phyloP scores from a whole-genome alignment of 2,888 invertebrate species.

The Hypselothyrea guttata region DNA sequence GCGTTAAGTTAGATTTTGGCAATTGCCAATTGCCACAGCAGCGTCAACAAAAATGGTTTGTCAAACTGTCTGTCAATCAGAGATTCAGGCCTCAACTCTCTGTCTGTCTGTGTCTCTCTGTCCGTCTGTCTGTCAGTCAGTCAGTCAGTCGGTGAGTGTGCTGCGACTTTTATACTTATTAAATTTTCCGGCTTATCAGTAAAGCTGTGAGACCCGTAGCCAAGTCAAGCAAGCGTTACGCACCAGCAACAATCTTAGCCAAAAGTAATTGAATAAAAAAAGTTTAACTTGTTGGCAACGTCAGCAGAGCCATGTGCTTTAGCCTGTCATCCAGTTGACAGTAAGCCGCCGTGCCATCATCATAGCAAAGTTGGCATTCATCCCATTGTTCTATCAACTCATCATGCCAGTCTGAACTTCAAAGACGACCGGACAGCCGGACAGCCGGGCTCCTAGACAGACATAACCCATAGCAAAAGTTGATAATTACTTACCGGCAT shows the following conservation, averaged over 20 bases:
- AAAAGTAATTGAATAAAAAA: constrained; percentile 73
- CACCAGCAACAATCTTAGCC: constrained; percentile 46
- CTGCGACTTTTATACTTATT: constrained; percentile 58
- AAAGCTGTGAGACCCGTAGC: constrained; percentile 41
- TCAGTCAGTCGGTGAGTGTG: constrained; percentile 17
- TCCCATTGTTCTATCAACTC: neutral
- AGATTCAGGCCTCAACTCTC: constrained; percentile 5
- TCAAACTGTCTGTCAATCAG: constrained; percentile 61
- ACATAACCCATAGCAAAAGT: constrained; percentile 16
- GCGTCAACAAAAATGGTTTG: constrained; percentile 48
- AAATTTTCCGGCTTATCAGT: constrained; percentile 66
- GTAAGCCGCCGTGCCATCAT: constrained; percentile 7
- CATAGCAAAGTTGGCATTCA: neutral
- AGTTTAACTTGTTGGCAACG: constrained; percentile 58
- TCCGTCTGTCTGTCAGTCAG: constrained; percentile 12
- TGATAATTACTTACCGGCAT: constrained; percentile 83
- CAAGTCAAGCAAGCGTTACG: constrained; percentile 57
- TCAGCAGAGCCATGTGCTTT: constrained; percentile 42
- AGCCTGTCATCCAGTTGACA: constrained; percentile 27
- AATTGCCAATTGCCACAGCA: constrained; percentile 20
- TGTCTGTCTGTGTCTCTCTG: constrained; percentile 2
- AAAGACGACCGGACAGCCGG: constrained; percentile 35
- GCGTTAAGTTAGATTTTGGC: constrained; percentile 6
- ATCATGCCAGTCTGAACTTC: constrained; percentile 14
- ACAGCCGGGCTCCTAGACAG: no score